Percentiles rank a stretch among this genome's conserved stretches.
Evolutionary conservation across 2,113 vertebrate genomes (phyloP).

Genomic region (Boulengerochromis microlepis): DNA sequence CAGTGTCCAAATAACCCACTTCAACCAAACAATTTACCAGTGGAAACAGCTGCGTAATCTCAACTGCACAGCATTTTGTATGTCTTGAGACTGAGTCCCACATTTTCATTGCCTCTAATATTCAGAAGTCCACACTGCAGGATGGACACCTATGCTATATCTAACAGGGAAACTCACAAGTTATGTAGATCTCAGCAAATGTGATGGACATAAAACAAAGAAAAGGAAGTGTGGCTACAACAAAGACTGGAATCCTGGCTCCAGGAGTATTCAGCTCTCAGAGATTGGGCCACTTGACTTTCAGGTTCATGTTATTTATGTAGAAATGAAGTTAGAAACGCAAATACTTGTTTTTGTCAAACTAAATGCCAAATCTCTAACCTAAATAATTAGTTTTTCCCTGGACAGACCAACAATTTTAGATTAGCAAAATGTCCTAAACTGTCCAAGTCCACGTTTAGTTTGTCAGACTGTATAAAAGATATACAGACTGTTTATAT

Average conservation of each 20-base stretch:
- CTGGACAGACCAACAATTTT: not conserved
- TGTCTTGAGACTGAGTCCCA: not conserved
- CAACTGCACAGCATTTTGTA: not conserved
- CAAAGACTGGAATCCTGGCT: not conserved
- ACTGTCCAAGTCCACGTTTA: not conserved
- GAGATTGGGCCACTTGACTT: not conserved
- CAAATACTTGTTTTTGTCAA: not conserved
- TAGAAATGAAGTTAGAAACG: not conserved
- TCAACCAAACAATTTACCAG: not conserved
- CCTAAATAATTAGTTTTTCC: not conserved
- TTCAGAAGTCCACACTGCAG: not conserved
- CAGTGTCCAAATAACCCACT: not conserved
- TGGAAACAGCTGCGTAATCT: not conserved
- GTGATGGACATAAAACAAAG: not conserved
- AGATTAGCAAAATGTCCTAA: not conserved
- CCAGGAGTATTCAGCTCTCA: not conserved
- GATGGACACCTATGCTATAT: not conserved
- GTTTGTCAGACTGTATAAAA: not conserved
- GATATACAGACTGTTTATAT: not conserved
- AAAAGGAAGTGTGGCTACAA: not conserved
- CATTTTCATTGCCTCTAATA: not conserved
- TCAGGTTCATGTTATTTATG: not conserved
- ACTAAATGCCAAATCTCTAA: not conserved
- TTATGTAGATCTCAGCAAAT: not conserved
- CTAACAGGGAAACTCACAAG: not conserved